Conservation (phyloP, 2,888 invertebrate genomes). For the Margaritifera margaritifera region DNA sequence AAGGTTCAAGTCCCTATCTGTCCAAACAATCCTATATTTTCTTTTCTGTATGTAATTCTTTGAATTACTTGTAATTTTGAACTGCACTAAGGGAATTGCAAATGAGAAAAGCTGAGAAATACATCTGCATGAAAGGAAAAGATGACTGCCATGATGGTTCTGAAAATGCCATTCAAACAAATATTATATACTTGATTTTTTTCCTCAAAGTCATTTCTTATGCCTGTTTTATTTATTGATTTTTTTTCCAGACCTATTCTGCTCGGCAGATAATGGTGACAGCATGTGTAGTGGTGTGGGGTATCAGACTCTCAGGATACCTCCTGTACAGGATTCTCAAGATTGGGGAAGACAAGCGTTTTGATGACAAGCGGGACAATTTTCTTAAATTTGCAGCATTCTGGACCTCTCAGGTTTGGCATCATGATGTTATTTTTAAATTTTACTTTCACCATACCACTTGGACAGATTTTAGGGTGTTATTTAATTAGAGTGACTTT, state of each 20-base stretch:
- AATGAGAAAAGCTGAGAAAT: too few relatives aligned
- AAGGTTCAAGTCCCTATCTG: too few relatives aligned
- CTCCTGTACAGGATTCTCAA: constrained; percentile 91
- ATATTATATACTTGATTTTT: too few relatives aligned
- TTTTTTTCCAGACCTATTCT: constrained; percentile 79
- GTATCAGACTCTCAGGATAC: constrained; percentile 87
- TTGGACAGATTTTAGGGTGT: neutral
- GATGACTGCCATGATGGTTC: too few relatives aligned
- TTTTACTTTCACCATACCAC: neutral
- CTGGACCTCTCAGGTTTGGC: constrained; percentile 88
- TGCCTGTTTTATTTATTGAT: neutral
- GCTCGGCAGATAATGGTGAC: constrained; percentile 94
- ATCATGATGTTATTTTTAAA: neutral
- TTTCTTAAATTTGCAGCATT: constrained; percentile 91
- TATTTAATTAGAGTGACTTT: neutral
- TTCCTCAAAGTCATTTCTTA: too few relatives aligned
- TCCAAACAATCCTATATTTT: too few relatives aligned
- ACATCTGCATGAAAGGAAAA: too few relatives aligned
- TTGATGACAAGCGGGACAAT: constrained; percentile 90
- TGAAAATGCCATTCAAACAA: too few relatives aligned
- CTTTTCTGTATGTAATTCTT: too few relatives aligned
- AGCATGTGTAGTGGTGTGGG: constrained; percentile 90
- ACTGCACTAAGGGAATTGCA: too few relatives aligned
- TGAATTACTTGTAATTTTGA: too few relatives aligned
- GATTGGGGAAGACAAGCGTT: constrained; percentile 91